A percentile compares a stretch with the other conserved stretches of the same genome.
Conservation (phyloP, 2,113 vertebrate species). For the Scopus umbretta region DNA sequence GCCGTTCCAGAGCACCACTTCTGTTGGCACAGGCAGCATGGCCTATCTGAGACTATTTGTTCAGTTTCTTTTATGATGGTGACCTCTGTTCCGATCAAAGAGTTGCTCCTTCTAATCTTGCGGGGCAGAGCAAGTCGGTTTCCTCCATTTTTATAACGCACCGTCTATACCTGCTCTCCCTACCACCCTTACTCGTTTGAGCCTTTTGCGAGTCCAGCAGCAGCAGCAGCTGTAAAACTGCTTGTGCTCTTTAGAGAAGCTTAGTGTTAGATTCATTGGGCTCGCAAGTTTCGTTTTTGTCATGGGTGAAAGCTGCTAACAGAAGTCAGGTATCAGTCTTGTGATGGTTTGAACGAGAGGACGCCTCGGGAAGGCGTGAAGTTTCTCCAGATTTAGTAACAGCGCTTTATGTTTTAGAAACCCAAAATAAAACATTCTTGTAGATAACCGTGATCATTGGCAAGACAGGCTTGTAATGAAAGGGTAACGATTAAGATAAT, state of each 20-base stretch:
- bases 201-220: not conserved
- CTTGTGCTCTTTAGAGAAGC: not conserved
- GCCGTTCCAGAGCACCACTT: not conserved
- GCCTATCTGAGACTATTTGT: not conserved
- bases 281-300: not conserved
- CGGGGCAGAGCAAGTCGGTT: not conserved
- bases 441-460: not conserved
- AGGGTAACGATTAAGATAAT: not conserved
- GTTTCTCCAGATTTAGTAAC: not conserved
- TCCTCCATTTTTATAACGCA: not conserved
- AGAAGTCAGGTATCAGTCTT: not conserved
- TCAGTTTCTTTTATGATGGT: not conserved
- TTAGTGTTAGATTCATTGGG: not conserved
- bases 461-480: not conserved
- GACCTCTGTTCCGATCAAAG: slow-evolving; percentile 15
- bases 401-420: not conserved
- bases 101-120: not conserved
- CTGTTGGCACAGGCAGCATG: not conserved
- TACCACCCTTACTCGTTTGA: not conserved
- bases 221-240: not conserved
- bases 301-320: not conserved
- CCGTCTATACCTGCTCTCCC: not conserved
- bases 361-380: not conserved
- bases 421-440: not conserved
- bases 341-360: not conserved